Conservation (phyloP, 2,888 invertebrate genomes). For the Cephus nigrinus region DNA sequence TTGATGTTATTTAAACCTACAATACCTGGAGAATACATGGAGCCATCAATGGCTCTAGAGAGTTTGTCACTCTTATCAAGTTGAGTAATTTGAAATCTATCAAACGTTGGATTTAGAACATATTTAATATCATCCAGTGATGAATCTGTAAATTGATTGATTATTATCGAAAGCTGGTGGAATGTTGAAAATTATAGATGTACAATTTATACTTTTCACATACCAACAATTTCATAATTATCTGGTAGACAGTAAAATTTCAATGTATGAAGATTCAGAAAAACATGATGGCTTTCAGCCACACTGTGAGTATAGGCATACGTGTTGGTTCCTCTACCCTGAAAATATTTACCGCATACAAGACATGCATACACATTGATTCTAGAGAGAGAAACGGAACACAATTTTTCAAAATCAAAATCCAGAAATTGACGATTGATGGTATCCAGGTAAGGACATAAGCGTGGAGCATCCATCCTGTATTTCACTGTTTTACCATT, state of each 20-base stretch:
- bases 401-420: conserved; percentile 99
- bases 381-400: conserved; percentile 96
- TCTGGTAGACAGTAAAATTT: conserved; percentile 99
- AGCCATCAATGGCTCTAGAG: conserved; percentile 95
- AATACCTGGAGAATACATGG: conserved; percentile 96
- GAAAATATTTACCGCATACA: conserved; percentile 98
- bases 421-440: conserved; percentile 97
- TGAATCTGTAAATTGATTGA: conserved; percentile 74
- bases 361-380: conserved; percentile 99
- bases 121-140: conserved; percentile 99
- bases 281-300: conserved; percentile 97
- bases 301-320: conserved; percentile 99
- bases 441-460: conserved; percentile 97
- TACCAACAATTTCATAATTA: conserved; percentile 98
- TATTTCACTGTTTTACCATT: conserved; percentile 16
- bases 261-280: conserved; percentile 93
- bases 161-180: not conserved
- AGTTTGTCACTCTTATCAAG: conserved; percentile 86
- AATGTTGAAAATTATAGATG: not conserved
- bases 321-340: conserved; percentile 96
- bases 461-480: conserved; percentile 63
- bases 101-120: conserved; percentile 97
- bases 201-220: conserved; percentile 41
- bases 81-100: conserved; percentile 81
- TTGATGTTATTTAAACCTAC: conserved; percentile 99